Conservation (phyloP, 2,797 vertebrate genomes). For the Acipenser ruthenus region DNA sequence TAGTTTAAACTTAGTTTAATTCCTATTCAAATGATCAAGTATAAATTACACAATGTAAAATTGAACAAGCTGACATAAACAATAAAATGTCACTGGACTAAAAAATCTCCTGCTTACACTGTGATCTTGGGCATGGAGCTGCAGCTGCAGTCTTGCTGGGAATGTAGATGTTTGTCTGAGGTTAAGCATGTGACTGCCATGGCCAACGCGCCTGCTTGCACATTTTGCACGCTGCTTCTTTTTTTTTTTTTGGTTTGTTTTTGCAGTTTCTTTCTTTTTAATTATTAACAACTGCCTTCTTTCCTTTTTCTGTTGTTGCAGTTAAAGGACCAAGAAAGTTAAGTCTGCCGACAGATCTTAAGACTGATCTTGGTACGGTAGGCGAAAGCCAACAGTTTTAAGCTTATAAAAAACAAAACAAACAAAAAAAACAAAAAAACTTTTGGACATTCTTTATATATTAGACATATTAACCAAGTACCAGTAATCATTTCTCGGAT, state of each 20-base stretch:
- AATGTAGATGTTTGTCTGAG: constrained; percentile 1
- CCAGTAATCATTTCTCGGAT: constrained; percentile 20
- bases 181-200: not conserved
- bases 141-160: constrained; percentile 22
- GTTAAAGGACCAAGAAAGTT: constrained; percentile 99
- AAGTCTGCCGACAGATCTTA: constrained; percentile 99
- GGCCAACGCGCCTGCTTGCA: not conserved
- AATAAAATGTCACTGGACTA: not conserved
- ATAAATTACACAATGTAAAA: too few relatives aligned
- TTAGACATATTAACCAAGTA: not conserved
- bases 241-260: constrained; percentile 19
- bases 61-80: too few relatives aligned
- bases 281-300: constrained; percentile 60
- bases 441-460: not conserved
- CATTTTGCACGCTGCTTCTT: not conserved
- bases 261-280: constrained; percentile 36
- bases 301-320: constrained; percentile 94
- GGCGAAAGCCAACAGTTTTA: constrained; percentile 86
- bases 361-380: constrained; percentile 99
- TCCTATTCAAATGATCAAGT: too few relatives aligned
- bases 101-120: constrained; percentile 2
- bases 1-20: too few relatives aligned
- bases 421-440: too few relatives aligned
- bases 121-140: not conserved
- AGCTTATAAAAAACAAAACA: constrained; percentile 22